Conservation (phyloP, 37 sponge, comb jelly and placozoan species). For the Theonella swinhoei region DNA sequence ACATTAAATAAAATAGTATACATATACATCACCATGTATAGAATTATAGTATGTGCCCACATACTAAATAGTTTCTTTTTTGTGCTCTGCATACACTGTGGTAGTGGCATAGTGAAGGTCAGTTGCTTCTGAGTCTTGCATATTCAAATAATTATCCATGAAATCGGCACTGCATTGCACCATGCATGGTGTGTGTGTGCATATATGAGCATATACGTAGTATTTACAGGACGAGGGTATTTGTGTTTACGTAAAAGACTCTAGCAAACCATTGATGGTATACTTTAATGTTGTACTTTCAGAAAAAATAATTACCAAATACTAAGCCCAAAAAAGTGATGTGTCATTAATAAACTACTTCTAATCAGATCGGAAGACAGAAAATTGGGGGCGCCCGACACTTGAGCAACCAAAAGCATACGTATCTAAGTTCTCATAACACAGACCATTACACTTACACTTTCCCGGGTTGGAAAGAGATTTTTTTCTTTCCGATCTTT, state of each 20-base stretch:
- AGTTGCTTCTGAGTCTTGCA: slow-evolving; percentile 18
- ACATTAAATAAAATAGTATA: neutral
- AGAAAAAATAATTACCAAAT: too few relatives aligned
- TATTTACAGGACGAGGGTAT: too few relatives aligned
- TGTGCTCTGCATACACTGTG: slow-evolving; percentile 42
- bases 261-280: too few relatives aligned
- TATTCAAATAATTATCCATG: slow-evolving; percentile 58
- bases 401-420: too few relatives aligned
- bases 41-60: neutral
- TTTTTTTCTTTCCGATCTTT: slow-evolving; percentile 50
- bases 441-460: slow-evolving; percentile 71
- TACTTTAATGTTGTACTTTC: neutral
- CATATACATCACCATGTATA: neutral
- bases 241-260: too few relatives aligned
- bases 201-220: too few relatives aligned
- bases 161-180: slow-evolving; percentile 42
- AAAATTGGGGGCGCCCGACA: too few relatives aligned
- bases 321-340: too few relatives aligned
- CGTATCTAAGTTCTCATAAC: too few relatives aligned
- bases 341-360: too few relatives aligned
- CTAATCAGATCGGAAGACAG: too few relatives aligned
- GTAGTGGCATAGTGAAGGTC: slow-evolving; percentile 56
- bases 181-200: neutral
- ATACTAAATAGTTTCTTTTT: slow-evolving; percentile 26
- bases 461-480: slow-evolving; percentile 52